A percentile compares a stretch with the other conserved stretches of the same genome.
phyloP scores from a whole-genome alignment of 2,797 vertebrate genomes.

The Phaenicophaeus curvirostris region DNA sequence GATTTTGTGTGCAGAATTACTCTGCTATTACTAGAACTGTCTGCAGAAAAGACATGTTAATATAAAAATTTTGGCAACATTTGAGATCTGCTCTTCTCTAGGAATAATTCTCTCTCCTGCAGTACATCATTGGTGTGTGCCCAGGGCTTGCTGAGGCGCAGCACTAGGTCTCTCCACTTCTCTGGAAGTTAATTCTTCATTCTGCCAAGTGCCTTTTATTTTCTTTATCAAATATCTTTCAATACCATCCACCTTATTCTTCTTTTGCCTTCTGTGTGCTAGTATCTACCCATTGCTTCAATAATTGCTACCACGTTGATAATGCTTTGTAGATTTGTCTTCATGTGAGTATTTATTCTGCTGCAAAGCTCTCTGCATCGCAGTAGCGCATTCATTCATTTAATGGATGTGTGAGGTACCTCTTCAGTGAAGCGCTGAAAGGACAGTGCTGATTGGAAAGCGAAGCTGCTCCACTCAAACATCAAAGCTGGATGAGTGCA shows the following conservation, averaged over 20 bases:
- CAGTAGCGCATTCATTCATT: background rate
- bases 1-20: background rate
- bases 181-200: constrained; percentile 36
- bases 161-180: background rate
- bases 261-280: background rate
- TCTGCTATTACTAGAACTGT: background rate
- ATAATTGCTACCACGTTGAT: background rate
- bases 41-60: background rate
- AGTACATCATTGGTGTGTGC: background rate
- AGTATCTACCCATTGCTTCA: constrained; percentile 1
- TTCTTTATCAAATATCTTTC: background rate
- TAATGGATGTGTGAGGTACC: background rate
- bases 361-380: background rate
- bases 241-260: background rate
- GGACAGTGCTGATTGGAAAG: background rate
- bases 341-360: background rate
- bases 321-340: background rate
- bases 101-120: background rate
- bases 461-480: background rate
- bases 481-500: background rate
- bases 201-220: constrained; percentile 3
- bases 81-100: background rate
- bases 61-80: background rate
- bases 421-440: background rate
- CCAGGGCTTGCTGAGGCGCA: background rate